Evolutionary conservation across 2,888 invertebrate species (phyloP).

Genomic region (Macaria notata): DNA sequence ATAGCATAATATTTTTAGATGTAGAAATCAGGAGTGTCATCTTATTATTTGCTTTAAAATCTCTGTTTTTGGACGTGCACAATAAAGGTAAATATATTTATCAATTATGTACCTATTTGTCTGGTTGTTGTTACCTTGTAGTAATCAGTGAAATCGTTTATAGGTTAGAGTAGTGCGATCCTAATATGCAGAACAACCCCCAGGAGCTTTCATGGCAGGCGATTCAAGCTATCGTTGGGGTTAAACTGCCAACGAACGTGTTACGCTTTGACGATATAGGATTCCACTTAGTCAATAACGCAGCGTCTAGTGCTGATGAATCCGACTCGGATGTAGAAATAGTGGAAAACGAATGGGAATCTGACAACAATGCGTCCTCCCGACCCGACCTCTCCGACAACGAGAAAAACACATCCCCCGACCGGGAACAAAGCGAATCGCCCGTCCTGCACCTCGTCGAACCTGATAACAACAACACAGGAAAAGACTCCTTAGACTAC

Average conservation of each 20-base stretch:
- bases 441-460: constrained; percentile 75
- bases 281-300: constrained; percentile 75
- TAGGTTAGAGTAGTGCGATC: constrained; percentile 82
- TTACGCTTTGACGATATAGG: constrained; percentile 80
- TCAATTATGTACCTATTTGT: constrained; percentile 36
- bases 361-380: constrained; percentile 74
- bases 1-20: constrained; percentile 82
- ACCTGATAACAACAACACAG: constrained; percentile 73
- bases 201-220: constrained; percentile 83
- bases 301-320: constrained; percentile 72
- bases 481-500: constrained; percentile 66
- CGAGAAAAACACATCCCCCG: constrained; percentile 69
- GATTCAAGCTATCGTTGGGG: constrained; percentile 81
- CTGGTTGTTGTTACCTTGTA: constrained; percentile 44
- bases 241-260: constrained; percentile 79
- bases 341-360: constrained; percentile 78
- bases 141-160: constrained; percentile 77
- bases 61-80: constrained; percentile 56
- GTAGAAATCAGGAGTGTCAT: constrained; percentile 78
- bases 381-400: constrained; percentile 75
- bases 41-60: constrained; percentile 58
- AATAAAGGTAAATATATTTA: constrained; percentile 66
- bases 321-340: constrained; percentile 80
- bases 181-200: constrained; percentile 83
- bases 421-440: constrained; percentile 72